A percentile compares a stretch with the other conserved stretches of the same genome.
phyloP scores from a whole-genome alignment of 92 coral and sea anemone genomes.

The Metridium senile region DNA sequence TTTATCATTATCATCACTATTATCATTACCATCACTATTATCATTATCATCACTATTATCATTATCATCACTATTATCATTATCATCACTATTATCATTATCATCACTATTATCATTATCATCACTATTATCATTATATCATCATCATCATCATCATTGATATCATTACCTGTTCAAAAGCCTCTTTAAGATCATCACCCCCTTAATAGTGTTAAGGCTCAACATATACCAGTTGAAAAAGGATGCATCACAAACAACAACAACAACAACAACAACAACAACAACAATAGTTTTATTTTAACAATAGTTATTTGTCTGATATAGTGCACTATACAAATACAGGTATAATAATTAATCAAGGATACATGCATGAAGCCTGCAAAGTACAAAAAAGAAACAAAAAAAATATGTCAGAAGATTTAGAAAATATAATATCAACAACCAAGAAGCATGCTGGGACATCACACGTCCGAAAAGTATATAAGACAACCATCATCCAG shows the following conservation, averaged over 20 bases:
- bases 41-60: not conserved
- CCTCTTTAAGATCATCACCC: slow-evolving; percentile 94
- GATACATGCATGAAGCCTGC: slow-evolving; percentile 99
- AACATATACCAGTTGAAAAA: not conserved
- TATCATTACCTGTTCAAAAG: slow-evolving; percentile 86
- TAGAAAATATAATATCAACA: not conserved
- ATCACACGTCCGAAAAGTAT: too few species aligned
- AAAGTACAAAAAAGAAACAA: not conserved
- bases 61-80: not conserved
- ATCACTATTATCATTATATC: not conserved
- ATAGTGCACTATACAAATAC: not conserved
- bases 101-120: not conserved
- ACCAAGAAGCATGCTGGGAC: too few species aligned
- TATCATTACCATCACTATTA: not conserved
- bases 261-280: not conserved
- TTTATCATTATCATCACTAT: not conserved
- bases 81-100: not conserved
- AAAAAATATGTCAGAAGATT: too few species aligned
- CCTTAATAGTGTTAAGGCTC: slow-evolving; percentile 48
- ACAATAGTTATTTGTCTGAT: not conserved
- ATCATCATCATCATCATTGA: not conserved
- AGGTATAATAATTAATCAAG: slow-evolving; percentile 19
- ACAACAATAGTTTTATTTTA: too few species aligned
- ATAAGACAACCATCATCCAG: too few species aligned
- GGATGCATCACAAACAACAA: not conserved